Evolutionary conservation across 2,797 vertebrate genomes (phyloP), one percentile per base, ranked within the genome.

Genomic region (Etheostoma nigrum): DNA sequence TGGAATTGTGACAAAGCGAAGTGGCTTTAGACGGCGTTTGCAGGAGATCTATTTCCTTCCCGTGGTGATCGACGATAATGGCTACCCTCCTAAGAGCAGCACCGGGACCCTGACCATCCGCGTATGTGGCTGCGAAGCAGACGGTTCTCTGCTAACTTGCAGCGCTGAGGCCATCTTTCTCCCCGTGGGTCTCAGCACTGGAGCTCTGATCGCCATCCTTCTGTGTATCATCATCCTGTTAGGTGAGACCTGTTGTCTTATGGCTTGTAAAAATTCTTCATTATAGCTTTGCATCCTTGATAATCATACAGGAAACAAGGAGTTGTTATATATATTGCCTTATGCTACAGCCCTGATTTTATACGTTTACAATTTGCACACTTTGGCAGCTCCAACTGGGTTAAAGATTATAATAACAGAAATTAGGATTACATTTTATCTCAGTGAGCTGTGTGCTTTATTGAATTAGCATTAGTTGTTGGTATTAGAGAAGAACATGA

Each of bases 131-230:
- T 99, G 98, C 68, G 96, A 98, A 62, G 93, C 95, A 13, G 96
- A 98, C 15, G 98, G 98, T 0, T 95, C 95, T 13, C 93, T 99
- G 86, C 89, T 99, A n/a, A 98, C 97, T 3, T 99, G 98, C 92
- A 98, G 96, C 0, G 97, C 96, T 0, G 98, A 99, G 91, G 98
- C 98, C 84, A 95, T 99, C 87, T 99, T 99, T 81, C 95, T 99
- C 47, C 97, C 98, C 3, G 97, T 99, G 21, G 98, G 98, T 59
- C 97, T 99, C 67, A 99, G 98, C 93, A 99, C 98, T 0, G 98
- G 97, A 36, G 98, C 98, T 0, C 92, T 99, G 89, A 94, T 99
- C 54, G 98, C 98, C 86, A 99, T 99, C 82, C 94, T 99, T 16
- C 90, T 99, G 55, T 99, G 98, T 79, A 96, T 99, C 84, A 70